A percentile compares a stretch with the other conserved stretches of the same genome.
Evolutionary conservation across 2,797 vertebrate genomes (phyloP).

Genomic region (Notoglanidium macrostoma): DNA sequence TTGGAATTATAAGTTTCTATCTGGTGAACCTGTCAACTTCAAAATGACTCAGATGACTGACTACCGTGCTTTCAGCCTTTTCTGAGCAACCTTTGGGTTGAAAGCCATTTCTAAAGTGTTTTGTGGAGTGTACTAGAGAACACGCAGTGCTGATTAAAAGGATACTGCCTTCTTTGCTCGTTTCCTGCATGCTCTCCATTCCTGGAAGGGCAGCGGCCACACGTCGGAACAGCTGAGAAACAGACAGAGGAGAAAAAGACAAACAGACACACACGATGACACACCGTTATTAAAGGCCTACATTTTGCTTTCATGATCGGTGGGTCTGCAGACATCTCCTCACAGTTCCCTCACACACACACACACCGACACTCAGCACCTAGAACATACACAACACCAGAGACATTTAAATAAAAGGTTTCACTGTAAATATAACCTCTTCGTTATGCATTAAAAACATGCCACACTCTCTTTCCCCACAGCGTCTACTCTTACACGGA

Average conservation of each 20-base stretch:
- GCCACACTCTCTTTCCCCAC: neutral
- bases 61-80: neutral
- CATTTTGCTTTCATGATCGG: neutral
- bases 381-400: neutral
- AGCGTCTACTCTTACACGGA: no score
- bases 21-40: neutral
- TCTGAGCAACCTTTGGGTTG: neutral
- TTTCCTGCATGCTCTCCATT: conserved; percentile 91
- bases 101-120: neutral
- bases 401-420: neutral
- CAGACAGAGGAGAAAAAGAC: neutral
- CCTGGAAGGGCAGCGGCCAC: conserved; percentile 90
- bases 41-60: neutral
- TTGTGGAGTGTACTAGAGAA: neutral
- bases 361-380: neutral
- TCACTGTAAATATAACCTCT: neutral
- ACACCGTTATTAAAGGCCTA: conserved; percentile 12
- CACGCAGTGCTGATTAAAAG: conserved; percentile 69
- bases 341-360: neutral
- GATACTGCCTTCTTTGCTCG: conserved; percentile 95
- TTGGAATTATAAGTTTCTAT: neutral
- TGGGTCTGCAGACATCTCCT: neutral
- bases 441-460: neutral
- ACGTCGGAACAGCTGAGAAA: conserved; percentile 84
- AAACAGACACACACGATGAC: neutral